A percentile compares a stretch with the other conserved stretches of the same genome.
Conservation (phyloP, 2,797 vertebrate species). For the Gila robusta region DNA sequence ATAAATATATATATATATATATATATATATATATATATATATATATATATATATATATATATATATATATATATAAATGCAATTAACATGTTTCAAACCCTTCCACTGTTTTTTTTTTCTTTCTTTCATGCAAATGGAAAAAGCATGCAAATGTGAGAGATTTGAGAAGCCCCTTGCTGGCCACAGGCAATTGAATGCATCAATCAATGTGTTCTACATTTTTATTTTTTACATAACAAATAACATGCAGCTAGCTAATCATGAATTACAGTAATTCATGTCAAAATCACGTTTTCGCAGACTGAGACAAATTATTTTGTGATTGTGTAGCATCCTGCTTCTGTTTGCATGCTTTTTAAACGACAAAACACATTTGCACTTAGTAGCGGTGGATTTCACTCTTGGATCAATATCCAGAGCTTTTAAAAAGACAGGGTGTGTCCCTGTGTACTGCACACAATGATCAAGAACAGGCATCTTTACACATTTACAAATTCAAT, state of each 20-base stretch:
- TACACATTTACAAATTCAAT: not conserved
- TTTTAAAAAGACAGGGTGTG: not conserved
- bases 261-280: not conserved
- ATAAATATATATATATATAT: no score
- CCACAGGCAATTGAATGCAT: not conserved
- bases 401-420: conserved; percentile 10
- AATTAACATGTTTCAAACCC: not conserved
- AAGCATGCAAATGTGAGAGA: not conserved
- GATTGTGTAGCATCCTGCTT: not conserved
- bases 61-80: no score
- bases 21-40: no score
- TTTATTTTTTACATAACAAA: not conserved
- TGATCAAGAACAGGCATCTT: not conserved
- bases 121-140: not conserved
- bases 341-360: conserved; percentile 10
- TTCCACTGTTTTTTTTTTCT: not conserved
- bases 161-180: not conserved
- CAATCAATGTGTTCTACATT: not conserved
- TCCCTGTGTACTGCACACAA: not conserved
- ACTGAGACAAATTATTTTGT: not conserved
- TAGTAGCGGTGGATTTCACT: not conserved
- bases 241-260: not conserved
- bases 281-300: not conserved
- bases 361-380: not conserved
- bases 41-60: no score